Evolutionary conservation across 2,888 invertebrate genomes (phyloP).

Genomic region (Mellilla xanthometata): DNA sequence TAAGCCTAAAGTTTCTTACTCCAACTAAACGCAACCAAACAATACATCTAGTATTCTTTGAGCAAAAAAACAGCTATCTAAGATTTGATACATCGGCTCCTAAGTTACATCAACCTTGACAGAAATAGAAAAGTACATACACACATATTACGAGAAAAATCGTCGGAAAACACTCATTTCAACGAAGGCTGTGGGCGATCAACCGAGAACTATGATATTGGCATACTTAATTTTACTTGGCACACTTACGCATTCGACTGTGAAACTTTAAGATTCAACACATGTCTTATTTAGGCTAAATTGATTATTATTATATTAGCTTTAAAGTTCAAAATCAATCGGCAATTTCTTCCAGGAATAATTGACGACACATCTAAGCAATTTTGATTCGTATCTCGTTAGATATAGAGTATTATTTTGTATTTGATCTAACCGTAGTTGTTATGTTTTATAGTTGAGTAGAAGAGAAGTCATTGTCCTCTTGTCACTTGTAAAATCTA

Average conservation of each 20-base stretch:
- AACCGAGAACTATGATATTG: conserved; percentile 75
- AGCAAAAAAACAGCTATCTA: too few relatives aligned
- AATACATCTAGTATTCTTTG: too few relatives aligned
- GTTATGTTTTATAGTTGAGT: background rate
- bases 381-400: conserved; percentile 23
- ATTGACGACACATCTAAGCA: conserved; percentile 23
- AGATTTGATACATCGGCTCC: too few relatives aligned
- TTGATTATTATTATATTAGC: conserved; percentile 14
- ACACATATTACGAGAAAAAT: conserved; percentile 59
- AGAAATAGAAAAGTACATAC: conserved; percentile 56
- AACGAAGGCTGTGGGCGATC: conserved; percentile 73
- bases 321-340: background rate
- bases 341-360: too few relatives aligned
- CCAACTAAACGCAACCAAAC: too few relatives aligned
- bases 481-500: conserved; percentile 5
- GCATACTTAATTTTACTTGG: conserved; percentile 78
- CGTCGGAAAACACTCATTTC: conserved; percentile 72
- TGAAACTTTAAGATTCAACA: conserved; percentile 38
- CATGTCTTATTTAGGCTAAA: conserved; percentile 28
- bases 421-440: background rate
- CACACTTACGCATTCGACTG: conserved; percentile 70
- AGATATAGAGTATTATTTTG: background rate
- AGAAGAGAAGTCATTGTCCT: conserved; percentile 3
- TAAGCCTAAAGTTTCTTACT: too few relatives aligned
- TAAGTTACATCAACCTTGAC: conserved; percentile 52